Conservation (phyloP, 2,113 vertebrate species). For the Salvelinus fontinalis region DNA sequence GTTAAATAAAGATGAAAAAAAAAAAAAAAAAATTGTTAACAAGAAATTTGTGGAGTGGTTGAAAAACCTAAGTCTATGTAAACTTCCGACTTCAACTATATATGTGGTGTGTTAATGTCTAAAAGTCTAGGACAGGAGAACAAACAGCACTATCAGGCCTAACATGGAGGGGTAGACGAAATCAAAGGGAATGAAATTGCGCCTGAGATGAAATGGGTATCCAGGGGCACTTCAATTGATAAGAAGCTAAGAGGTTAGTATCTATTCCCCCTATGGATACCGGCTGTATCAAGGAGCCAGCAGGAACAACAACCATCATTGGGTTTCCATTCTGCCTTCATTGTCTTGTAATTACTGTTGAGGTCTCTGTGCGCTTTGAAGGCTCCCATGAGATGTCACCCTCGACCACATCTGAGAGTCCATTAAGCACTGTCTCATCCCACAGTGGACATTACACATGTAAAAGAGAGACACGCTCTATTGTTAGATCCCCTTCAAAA, state of each 20-base stretch:
- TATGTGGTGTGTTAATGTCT: slow-evolving; percentile 35
- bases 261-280: slow-evolving; percentile 32
- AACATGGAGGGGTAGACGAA: slow-evolving; percentile 43
- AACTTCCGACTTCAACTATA: too few relatives aligned
- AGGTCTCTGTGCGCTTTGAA: slow-evolving; percentile 48
- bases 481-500: background rate
- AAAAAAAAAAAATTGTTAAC: too few relatives aligned
- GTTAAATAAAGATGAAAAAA: too few relatives aligned
- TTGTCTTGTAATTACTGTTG: slow-evolving; percentile 61
- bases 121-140: slow-evolving; percentile 38
- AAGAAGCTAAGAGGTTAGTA: slow-evolving; percentile 56
- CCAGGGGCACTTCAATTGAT: slow-evolving; percentile 51
- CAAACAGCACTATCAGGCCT: slow-evolving; percentile 59
- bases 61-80: too few relatives aligned
- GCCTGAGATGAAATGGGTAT: slow-evolving; percentile 49
- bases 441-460: slow-evolving; percentile 32
- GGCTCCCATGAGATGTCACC: slow-evolving; percentile 53
- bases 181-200: slow-evolving; percentile 48
- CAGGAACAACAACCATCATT: slow-evolving; percentile 51
- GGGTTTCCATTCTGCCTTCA: slow-evolving; percentile 50
- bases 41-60: too few relatives aligned
- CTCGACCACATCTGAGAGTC: slow-evolving; percentile 43
- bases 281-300: slow-evolving; percentile 39
- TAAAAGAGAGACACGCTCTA: slow-evolving; percentile 35
- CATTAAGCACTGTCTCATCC: slow-evolving; percentile 34